Evolutionary conservation across 2,888 invertebrate genomes (phyloP), one percentile per base, ranked within the genome.

Genomic region (Limenitis camilla): DNA sequence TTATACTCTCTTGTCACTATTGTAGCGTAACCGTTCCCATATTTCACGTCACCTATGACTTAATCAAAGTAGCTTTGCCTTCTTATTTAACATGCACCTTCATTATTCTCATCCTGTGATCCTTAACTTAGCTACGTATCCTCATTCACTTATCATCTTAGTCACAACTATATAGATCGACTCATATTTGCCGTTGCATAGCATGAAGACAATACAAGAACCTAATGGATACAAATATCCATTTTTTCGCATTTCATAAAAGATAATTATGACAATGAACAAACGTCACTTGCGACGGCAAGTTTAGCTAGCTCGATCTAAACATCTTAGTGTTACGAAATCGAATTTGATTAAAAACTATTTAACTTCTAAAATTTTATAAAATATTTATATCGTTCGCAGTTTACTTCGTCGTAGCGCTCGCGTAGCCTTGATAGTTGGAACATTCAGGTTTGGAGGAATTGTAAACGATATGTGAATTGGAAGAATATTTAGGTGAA

Each of bases 1-100:
- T 83, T 84, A 79, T 83, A 85, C 82, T 81, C 69, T 79, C 71
- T 73, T 74, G 74, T 77, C 70, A 79, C 76, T 78, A 75, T 75
- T 67, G 73, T 78, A 78, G 79, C 64, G 71, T 77, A 71, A 73
- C 74, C 64, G 67, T 60, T 57, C 61, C 60, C 62, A 65, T 65
- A 64, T 66, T 65, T 78, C 19, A 19, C 19, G 19, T 19, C 19
- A 19, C 19, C 19, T 19, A 3, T 3, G 19, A 19, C 19, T 19
- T 19, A 51, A 59, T 62, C 63, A 56, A 54, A 66, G 63, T 61
- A 64, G 74, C 77, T 78, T 76, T 67, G 75, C 76, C 67, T 67
- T 62, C 62, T 73, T 66, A 63, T 19, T 19, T 19, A 19, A 19
- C 3, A 19, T 19, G 55, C 63, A 66, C 46, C 32, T 46, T 55